phyloP scores from a whole-genome alignment of 2,797 vertebrate genomes.

The Euphonia xanthogaster region DNA sequence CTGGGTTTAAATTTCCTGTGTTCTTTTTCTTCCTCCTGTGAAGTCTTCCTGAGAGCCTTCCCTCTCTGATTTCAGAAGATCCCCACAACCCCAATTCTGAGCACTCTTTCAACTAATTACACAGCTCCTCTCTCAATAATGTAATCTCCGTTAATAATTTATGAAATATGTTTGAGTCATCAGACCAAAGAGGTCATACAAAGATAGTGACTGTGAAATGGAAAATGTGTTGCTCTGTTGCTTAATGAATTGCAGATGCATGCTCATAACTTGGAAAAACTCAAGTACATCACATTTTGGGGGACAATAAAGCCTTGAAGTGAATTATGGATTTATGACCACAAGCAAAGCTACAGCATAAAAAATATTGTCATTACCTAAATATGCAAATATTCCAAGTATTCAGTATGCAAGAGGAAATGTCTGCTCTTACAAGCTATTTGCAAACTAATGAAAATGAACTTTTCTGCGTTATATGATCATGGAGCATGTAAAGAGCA shows the following conservation, averaged over 20 bases:
- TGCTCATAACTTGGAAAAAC: background rate
- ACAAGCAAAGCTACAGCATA: background rate
- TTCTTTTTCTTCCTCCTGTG: background rate
- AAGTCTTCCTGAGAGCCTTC: background rate
- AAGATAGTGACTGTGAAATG: constrained; percentile 11
- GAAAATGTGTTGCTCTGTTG: background rate
- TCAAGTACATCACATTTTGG: background rate
- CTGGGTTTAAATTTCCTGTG: background rate
- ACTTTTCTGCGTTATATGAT: background rate
- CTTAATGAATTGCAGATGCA: constrained; percentile 39
- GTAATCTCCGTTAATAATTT: background rate
- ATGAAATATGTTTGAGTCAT: constrained; percentile 28
- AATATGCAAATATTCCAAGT: constrained; percentile 39
- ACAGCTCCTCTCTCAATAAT: background rate
- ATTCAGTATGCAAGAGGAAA: background rate
- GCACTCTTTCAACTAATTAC: background rate
- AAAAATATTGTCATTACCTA: constrained; percentile 2
- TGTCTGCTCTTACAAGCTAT: background rate
- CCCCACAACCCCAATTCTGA: background rate
- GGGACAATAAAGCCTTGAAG: background rate
- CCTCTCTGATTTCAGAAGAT: background rate
- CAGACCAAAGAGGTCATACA: constrained; percentile 8
- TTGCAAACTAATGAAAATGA: constrained; percentile 39
- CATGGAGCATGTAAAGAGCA: background rate
- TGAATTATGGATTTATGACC: background rate